A percentile compares a stretch with the other conserved stretches of the same genome.
These are phyloP conservation scores for Sarcophaga rosellei DNA, from an alignment of 2,888 invertebrate genomes.

Conservation along the genomic window DNA sequence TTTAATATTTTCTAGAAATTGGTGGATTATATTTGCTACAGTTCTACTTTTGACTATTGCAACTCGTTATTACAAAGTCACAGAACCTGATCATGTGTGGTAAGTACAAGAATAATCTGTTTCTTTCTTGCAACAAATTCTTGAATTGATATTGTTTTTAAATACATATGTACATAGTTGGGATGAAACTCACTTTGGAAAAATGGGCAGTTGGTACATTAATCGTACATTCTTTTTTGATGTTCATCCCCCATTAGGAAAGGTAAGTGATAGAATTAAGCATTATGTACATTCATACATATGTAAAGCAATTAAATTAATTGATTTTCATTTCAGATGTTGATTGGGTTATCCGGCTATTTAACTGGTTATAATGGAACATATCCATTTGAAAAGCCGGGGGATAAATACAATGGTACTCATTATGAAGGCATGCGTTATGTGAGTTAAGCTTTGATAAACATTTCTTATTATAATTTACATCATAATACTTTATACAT, in stretches of 20 bases:
- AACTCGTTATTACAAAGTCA: conserved; percentile 94
- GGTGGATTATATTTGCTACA: conserved; percentile 87
- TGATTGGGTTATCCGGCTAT: conserved; percentile 95
- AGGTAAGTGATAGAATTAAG: conserved; percentile 83
- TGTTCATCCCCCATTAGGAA: conserved; percentile 98
- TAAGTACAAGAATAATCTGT: conserved; percentile 80
- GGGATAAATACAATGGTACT: conserved; percentile 95
- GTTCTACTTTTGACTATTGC: conserved; percentile 86
- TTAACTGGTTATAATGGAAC: conserved; percentile 96
- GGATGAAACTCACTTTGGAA: conserved; percentile 99
- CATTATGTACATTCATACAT: too few species aligned
- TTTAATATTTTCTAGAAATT: conserved; percentile 76
- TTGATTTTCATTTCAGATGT: conserved; percentile 86
- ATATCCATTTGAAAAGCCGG: conserved; percentile 97
- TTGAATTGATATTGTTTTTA: neutral
- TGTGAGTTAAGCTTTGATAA: conserved; percentile 82
- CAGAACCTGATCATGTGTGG: conserved; percentile 97
- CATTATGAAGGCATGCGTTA: conserved; percentile 96
- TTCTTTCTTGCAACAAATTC: conserved; percentile 67
- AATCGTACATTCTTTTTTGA: conserved; percentile 99
- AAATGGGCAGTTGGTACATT: conserved; percentile 99
- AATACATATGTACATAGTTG: conserved; percentile 83
- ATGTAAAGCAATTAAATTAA: neutral
- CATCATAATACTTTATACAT: too few species aligned
- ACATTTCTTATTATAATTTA: too few species aligned